Evolutionary conservation across 2,113 vertebrate species (phyloP), one percentile per base, ranked within the genome.

Genomic region (Laticauda laticaudata): DNA sequence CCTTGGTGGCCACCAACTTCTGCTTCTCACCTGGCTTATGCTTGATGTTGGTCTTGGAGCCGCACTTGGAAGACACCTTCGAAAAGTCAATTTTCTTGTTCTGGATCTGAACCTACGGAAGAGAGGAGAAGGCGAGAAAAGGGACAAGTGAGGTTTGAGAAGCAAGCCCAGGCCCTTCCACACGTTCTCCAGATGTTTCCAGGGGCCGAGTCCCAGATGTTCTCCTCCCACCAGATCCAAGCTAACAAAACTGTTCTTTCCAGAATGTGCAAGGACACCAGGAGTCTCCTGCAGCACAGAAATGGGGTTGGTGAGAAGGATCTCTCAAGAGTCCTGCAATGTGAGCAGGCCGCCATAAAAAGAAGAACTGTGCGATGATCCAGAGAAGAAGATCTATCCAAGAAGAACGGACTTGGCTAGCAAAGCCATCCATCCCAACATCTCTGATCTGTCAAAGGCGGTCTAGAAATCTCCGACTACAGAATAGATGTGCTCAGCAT

Each of bases 31-130:
- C 99, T 96, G 99, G 98, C 95, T 99, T 99, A 94, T 99, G 98
- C 94, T 99, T 99, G 95, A 99, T 98, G 90, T 99, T 99, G 61
- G 98, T 95, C 96, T 99, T 99, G 54, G 99, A 99, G 85, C 99
- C 99, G 23, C 99, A 99, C 97, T 99, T 99, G 21, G 99, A 98
- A 8, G 98, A 98, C 96, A 99, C 98, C 96, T 99, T 99, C 93
- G 99, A 99, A 87, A 99, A 92, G 86, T 99, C 99, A 2, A 99
- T 98, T 93, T 99, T 99, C 97, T 98, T 99, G 97, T 95, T 99
- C 95, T 98, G 98, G 94, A 99, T 99, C 97, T 99, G 98, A 93
- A 99, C 98, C 99, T 99, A 48, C 15, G 7, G 92, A 61, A 11
- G 20, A 85, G 55, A 51, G 75, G 55, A 51, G 75, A 48, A 92